A percentile compares a stretch with the other conserved stretches of the same genome.
Evolutionary conservation across 2,797 vertebrate genomes (phyloP).

Genomic region (Notolepis coatsorum): DNA sequence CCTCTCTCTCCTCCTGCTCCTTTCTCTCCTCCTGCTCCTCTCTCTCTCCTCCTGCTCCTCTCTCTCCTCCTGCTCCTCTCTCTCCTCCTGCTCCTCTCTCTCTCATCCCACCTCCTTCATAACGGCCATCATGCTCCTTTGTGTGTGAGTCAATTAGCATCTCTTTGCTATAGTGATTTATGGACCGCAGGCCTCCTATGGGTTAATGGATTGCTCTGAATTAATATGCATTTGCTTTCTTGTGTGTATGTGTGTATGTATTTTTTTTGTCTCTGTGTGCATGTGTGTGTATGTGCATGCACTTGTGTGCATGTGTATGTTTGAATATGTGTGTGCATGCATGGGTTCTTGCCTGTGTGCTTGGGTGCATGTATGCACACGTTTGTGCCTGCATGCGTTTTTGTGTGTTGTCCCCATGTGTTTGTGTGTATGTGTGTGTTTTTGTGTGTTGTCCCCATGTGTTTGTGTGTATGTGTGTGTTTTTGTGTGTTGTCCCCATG

Average conservation of each 20-base stretch:
- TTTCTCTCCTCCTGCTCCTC: slow-evolving; percentile 8
- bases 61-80: background rate
- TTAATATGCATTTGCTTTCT: slow-evolving; percentile 72
- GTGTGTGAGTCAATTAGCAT: slow-evolving; percentile 67
- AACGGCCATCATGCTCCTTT: slow-evolving; percentile 51
- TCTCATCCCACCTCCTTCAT: slow-evolving; percentile 8
- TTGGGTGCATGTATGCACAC: background rate
- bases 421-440: background rate
- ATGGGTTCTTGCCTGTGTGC: background rate
- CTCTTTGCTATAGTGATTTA: slow-evolving; percentile 76
- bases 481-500: too few species aligned
- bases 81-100: background rate
- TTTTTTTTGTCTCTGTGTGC: slow-evolving; percentile 31
- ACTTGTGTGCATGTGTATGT: background rate
- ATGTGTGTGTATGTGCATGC: background rate
- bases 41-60: background rate
- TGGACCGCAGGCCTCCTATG: slow-evolving; percentile 54
- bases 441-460: too few species aligned
- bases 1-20: background rate
- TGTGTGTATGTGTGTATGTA: slow-evolving; percentile 27
- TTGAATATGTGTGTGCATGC: slow-evolving; percentile 32
- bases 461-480: too few species aligned
- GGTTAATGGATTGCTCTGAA: slow-evolving; percentile 70
- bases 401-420: too few species aligned
- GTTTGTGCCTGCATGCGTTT: background rate